Base-by-base conservation (phyloP, 2,113 vertebrate genomes). In the Colinus virginianus region DNA sequence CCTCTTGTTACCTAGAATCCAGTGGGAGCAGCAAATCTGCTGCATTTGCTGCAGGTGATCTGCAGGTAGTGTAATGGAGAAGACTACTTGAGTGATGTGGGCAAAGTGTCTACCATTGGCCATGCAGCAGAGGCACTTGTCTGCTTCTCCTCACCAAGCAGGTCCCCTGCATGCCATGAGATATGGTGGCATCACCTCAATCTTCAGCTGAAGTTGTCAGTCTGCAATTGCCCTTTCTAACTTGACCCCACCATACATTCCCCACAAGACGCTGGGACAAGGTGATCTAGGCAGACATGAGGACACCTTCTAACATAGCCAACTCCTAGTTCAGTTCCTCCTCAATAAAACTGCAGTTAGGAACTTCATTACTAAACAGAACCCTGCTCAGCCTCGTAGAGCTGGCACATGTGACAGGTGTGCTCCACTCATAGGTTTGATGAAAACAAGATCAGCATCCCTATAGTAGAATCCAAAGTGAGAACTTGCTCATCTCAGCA, bases 271-370 rank as follows among this genome's bases (percentile, higher is more conserved):
- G 26, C 2, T 14, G 59, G 20, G 19, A 25, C 32, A 3, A 36
- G 3, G 30, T 5, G 9, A n/a, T 5, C 22, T 30, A 36, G 46
- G 34, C 19, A 1, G 0, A 26, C 43, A 22, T 5, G n/a, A 69
- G 34, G 32, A 26, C 3, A 1, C 0, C 5, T 49, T 61, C 64
- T 75, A 45, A 4, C 43, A 23, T 0, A 3, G 11, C 12, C n/a
- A 46, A 11, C 22, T 92, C 45, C 40, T 6, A 3, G 7, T 36
- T 38, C 21, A 11, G 20, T 38, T 38, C 9, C n/a, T 7, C 26
- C 12, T 56, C 46, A n/a, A 45, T n/a, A 53, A 32, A 79, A 51
- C 3, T 22, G 38, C 2, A 10, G 13, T 6, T 0, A n/a, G 40
- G 74, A 87, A 0, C 8, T 6, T 58, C 11, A 0, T 19, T 19